phyloP scores from a whole-genome alignment of 2,888 invertebrate genomes.

The Epinotia nisella region DNA sequence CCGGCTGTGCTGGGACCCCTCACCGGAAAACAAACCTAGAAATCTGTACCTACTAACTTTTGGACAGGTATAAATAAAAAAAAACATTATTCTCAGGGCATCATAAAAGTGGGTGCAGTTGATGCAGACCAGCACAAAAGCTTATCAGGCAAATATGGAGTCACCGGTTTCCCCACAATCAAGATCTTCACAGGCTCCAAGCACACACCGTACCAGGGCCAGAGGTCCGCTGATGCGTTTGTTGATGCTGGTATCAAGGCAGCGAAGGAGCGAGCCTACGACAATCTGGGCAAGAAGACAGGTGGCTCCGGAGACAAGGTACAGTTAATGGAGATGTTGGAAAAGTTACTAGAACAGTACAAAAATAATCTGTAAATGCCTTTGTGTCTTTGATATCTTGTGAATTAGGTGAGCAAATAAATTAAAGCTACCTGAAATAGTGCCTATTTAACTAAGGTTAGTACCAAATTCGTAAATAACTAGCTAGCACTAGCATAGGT shows the following conservation, averaged over 20 bases:
- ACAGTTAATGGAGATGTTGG: constrained; percentile 54
- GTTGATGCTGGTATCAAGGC: constrained; percentile 94
- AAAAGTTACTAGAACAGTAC: constrained; percentile 48
- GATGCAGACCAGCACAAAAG: constrained; percentile 96
- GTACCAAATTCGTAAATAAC: too few species aligned
- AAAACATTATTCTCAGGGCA: constrained; percentile 86
- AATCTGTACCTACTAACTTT: too few species aligned
- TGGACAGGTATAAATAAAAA: neutral
- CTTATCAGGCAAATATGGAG: constrained; percentile 91
- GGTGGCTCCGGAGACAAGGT: constrained; percentile 73
- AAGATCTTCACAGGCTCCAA: constrained; percentile 96
- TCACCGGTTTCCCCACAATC: constrained; percentile 97
- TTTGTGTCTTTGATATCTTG: neutral
- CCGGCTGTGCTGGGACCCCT: too few species aligned
- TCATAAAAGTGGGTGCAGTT: constrained; percentile 97
- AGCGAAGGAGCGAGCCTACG: constrained; percentile 89
- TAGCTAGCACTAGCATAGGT: too few species aligned
- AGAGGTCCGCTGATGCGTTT: constrained; percentile 93
- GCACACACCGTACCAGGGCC: constrained; percentile 94
- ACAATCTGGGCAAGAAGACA: constrained; percentile 87
- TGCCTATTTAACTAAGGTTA: neutral
- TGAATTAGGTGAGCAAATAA: constrained; percentile 1
- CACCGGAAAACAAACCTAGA: too few species aligned
- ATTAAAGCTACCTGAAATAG: constrained; percentile 1
- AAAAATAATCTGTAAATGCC: constrained; percentile 16